Conservation (phyloP, 2,797 vertebrate genomes). For the Coregonus ussuriensis region DNA sequence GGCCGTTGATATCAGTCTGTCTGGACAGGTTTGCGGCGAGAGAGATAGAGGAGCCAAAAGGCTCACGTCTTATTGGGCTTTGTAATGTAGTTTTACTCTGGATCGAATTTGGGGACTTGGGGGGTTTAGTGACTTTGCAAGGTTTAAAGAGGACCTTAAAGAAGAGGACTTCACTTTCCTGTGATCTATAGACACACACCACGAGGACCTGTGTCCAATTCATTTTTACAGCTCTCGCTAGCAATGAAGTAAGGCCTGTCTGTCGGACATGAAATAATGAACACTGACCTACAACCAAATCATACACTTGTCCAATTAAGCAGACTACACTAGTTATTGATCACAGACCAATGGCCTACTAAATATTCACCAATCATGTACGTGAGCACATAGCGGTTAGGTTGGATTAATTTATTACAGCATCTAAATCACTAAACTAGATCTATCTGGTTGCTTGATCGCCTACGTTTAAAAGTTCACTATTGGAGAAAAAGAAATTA, state of each 20-base stretch:
- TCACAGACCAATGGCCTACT: not conserved
- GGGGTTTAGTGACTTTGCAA: constrained; percentile 24
- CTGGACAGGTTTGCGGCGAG: constrained; percentile 28
- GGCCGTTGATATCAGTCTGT: constrained; percentile 49
- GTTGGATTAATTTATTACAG: not conserved
- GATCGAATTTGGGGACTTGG: constrained; percentile 43
- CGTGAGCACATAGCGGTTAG: not conserved
- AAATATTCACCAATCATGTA: not conserved
- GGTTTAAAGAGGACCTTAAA: constrained; percentile 53
- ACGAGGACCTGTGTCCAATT: not conserved
- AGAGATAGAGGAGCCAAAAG: not conserved
- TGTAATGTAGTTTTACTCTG: constrained; percentile 42
- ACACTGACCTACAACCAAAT: not conserved
- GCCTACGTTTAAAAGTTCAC: not conserved
- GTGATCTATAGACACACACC: constrained; percentile 1
- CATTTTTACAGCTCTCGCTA: constrained; percentile 5
- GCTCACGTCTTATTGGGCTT: constrained; percentile 34
- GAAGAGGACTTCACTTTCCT: constrained; percentile 34
- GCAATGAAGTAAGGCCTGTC: not conserved
- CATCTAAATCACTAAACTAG: not conserved
- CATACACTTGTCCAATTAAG: not conserved
- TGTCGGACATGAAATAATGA: not conserved
- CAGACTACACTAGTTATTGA: constrained; percentile 1
- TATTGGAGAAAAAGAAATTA: not conserved
- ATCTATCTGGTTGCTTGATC: not conserved